Percentiles rank a stretch among this genome's conserved stretches.
Evolutionary conservation across 2,888 invertebrate species (phyloP).

Genomic region (Troides helena): DNA sequence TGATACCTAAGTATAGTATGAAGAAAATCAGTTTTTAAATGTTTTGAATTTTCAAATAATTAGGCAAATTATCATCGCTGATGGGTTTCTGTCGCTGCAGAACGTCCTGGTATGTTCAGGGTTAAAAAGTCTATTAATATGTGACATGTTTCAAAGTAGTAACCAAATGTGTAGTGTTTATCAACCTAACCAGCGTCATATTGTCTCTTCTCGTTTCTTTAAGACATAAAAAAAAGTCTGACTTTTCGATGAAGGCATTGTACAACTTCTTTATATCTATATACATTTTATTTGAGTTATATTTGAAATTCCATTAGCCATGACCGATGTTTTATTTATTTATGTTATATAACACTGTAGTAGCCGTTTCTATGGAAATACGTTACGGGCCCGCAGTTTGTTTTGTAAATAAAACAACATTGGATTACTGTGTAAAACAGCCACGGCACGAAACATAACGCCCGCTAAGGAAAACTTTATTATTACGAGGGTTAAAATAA

Average conservation of each 20-base stretch:
- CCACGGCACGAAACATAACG: constrained; percentile 25
- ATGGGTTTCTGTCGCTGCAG: too few relatives aligned
- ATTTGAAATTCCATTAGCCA: constrained; percentile 19
- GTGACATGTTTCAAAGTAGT: too few relatives aligned
- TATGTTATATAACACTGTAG: constrained; percentile 33
- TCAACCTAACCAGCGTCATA: too few relatives aligned
- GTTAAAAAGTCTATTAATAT: too few relatives aligned
- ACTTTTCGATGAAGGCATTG: neutral
- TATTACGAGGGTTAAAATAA: constrained; percentile 56
- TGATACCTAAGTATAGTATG: too few relatives aligned
- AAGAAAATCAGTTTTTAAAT: too few relatives aligned
- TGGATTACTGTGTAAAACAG: constrained; percentile 48
- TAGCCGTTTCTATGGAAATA: constrained; percentile 33
- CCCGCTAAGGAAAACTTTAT: constrained; percentile 40
- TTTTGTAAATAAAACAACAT: constrained; percentile 48
- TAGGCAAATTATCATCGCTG: too few relatives aligned
- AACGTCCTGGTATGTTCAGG: too few relatives aligned
- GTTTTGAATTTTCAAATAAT: too few relatives aligned
- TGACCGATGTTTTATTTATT: constrained; percentile 36
- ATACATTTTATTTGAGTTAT: neutral
- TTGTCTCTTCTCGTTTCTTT: too few relatives aligned
- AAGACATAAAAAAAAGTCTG: neutral
- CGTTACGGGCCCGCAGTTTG: constrained; percentile 36
- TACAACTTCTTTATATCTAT: neutral
- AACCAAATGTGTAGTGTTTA: too few relatives aligned